These are phyloP conservation scores for Numenius arquata DNA, from an alignment of 2,113 vertebrate genomes.

Conservation along the genomic window DNA sequence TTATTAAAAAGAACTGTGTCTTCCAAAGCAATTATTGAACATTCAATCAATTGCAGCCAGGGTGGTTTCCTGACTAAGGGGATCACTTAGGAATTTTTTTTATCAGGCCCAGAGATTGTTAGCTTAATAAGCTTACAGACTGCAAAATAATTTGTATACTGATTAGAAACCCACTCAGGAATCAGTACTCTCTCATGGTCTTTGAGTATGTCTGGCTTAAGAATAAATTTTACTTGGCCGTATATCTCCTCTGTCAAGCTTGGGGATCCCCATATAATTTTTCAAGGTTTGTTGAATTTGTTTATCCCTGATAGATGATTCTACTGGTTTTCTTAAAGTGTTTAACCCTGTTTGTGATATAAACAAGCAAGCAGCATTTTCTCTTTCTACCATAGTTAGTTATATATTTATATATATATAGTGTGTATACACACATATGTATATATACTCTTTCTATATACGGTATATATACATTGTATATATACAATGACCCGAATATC, in stretches of 20 bases:
- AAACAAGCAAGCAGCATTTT: not conserved
- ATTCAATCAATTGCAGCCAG: not conserved
- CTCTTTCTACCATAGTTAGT: not conserved
- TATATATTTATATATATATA: not conserved
- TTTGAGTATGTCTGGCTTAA: not conserved
- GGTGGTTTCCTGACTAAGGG: not conserved
- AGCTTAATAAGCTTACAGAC: not conserved
- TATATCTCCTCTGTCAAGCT: not conserved
- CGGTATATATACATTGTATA: fast-evolving
- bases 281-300: not conserved
- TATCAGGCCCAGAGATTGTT: not conserved
- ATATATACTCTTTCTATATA: not conserved
- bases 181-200: not conserved
- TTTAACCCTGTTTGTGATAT: not conserved
- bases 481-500: not conserved
- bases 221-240: not conserved
- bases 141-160: not conserved
- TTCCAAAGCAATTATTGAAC: not conserved
- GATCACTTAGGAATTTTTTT: not conserved
- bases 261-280: not conserved
- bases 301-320: not conserved
- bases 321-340: not conserved
- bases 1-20: not conserved
- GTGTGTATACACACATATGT: not conserved
- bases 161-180: not conserved